Percentiles rank a stretch among this genome's conserved stretches.
phyloP scores from a whole-genome alignment of 2,797 vertebrate genomes.

The Rachycentron canadum region DNA sequence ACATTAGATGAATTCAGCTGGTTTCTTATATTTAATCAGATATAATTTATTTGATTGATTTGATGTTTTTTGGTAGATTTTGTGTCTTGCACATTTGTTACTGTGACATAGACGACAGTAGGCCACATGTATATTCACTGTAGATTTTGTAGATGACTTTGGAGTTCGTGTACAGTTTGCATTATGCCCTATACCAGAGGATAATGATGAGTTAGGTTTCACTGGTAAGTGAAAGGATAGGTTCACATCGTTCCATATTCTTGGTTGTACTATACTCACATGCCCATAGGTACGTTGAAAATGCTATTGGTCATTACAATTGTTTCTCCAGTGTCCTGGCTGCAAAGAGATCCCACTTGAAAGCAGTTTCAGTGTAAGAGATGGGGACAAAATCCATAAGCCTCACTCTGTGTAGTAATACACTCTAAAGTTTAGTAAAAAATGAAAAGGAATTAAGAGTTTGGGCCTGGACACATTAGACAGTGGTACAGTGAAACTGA shows the following conservation, averaged over 20 bases:
- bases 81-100: constrained; percentile 40
- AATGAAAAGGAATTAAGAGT: constrained; percentile 2
- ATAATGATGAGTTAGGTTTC: constrained; percentile 29
- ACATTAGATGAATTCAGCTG: not conserved
- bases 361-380: not conserved
- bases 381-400: not conserved
- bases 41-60: constrained; percentile 63
- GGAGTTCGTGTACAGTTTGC: constrained; percentile 35
- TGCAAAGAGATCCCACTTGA: not conserved
- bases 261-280: not conserved
- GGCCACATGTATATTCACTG: constrained; percentile 17
- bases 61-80: constrained; percentile 16
- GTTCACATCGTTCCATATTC: not conserved
- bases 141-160: constrained; percentile 36
- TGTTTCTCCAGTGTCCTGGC: not conserved
- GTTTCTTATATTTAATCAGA: constrained; percentile 32
- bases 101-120: constrained; percentile 22
- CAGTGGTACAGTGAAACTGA: not conserved
- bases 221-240: constrained; percentile 1
- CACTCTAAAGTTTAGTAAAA: not conserved
- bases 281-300: not conserved
- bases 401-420: not conserved
- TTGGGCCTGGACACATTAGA: not conserved
- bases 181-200: not conserved
- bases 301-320: not conserved